Percentiles rank a stretch among this genome's conserved stretches.
phyloP scores from a whole-genome alignment of 2,113 vertebrate species.

The Forbesichthys agassizii region DNA sequence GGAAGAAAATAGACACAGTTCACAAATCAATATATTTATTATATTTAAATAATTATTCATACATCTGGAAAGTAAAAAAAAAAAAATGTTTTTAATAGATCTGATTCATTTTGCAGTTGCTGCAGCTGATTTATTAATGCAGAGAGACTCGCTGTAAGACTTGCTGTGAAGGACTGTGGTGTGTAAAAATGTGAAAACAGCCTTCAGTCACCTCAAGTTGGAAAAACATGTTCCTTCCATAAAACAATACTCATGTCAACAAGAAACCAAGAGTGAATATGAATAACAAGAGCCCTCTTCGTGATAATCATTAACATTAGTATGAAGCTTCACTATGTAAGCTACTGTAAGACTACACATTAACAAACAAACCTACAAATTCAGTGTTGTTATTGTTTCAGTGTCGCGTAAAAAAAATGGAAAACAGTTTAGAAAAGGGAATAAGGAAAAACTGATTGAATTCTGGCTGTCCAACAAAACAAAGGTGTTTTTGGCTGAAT shows the following conservation, averaged over 20 bases:
- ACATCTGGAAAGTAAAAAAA: constrained; percentile 37
- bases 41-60: constrained; percentile 58
- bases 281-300: neutral
- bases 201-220: too few species aligned
- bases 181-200: neutral
- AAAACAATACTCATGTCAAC: neutral
- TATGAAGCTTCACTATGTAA: too few species aligned
- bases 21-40: constrained; percentile 82
- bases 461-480: neutral
- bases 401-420: constrained; percentile 13
- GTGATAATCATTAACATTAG: too few species aligned
- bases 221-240: neutral
- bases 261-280: neutral
- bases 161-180: neutral
- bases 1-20: constrained; percentile 81
- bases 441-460: neutral
- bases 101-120: constrained; percentile 60
- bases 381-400: constrained; percentile 1
- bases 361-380: neutral
- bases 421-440: constrained; percentile 1
- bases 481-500: neutral
- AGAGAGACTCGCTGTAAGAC: neutral
- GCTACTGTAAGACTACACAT: neutral
- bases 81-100: constrained; percentile 19
- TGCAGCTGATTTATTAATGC: constrained; percentile 28